A percentile compares a stretch with the other conserved stretches of the same genome.
Conservation (phyloP, 2,113 vertebrate genomes). For the Salminus brasiliensis region DNA sequence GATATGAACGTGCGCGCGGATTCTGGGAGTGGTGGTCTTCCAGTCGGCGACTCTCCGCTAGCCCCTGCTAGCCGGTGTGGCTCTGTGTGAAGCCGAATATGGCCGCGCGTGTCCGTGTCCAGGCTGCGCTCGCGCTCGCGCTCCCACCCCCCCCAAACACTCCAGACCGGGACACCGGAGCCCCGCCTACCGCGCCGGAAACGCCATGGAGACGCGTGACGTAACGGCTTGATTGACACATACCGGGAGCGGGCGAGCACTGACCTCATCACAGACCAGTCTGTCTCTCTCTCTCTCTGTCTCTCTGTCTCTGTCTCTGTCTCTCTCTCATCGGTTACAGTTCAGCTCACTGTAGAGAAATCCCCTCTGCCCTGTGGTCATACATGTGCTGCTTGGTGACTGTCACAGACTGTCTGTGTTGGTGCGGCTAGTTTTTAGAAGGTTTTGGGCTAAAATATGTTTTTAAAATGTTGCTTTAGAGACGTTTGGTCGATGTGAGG, state of each 20-base stretch:
- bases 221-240: slow-evolving; percentile 71
- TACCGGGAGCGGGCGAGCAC: slow-evolving; percentile 60
- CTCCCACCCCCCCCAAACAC: slow-evolving; percentile 51
- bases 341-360: too few species aligned
- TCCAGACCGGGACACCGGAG: slow-evolving; percentile 60
- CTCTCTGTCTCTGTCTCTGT: too few species aligned
- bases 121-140: slow-evolving; percentile 55
- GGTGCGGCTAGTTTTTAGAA: too few species aligned
- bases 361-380: too few species aligned
- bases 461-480: too few species aligned
- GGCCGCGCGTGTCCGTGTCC: slow-evolving; percentile 57
- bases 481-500: too few species aligned
- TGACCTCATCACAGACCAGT: slow-evolving; percentile 54
- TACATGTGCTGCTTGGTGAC: too few species aligned
- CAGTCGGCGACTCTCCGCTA: slow-evolving; percentile 20
- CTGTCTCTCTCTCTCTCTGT: neutral
- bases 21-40: slow-evolving; percentile 25
- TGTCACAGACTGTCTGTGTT: too few species aligned
- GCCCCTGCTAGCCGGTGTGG: slow-evolving; percentile 45
- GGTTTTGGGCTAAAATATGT: too few species aligned
- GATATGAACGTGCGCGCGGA: neutral
- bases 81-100: slow-evolving; percentile 55
- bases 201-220: slow-evolving; percentile 66
- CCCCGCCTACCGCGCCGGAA: slow-evolving; percentile 75
- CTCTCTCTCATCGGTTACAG: too few species aligned